Evolutionary conservation across 2,888 invertebrate species (phyloP), one percentile per base, ranked within the genome.

Genomic region (Ischnus inquisitorius): DNA sequence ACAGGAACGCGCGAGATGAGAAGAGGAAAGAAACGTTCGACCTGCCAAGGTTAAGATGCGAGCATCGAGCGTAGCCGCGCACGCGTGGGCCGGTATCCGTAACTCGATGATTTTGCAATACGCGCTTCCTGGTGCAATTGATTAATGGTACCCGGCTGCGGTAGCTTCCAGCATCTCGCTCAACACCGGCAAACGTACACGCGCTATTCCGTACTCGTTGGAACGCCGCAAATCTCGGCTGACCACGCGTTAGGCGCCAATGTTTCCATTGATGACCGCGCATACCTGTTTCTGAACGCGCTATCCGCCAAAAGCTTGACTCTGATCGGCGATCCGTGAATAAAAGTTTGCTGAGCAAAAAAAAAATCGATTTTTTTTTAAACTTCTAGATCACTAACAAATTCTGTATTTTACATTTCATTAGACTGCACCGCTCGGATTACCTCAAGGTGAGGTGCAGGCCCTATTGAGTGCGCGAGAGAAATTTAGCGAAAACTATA

Each of bases 51-150:
- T 90, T 86, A 89, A 82, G 85, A 84, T 60, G 81, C 80, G 80
- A 69, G 81, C 80, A 86, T 88, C 84, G 79, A 80, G 80, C 60
- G 34, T 65, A 76, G 76, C 65, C 22, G 75, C 75, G 65, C 75
- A 39, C 51, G 88, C 86, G 88, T 88, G 86, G 88, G 87, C 85
- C 87, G 87, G 79, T 88, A 88, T 89, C 88, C 87, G 88, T 89
- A 89, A 90, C 90, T 90, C 86, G 87, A 87, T 89, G 90, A 90
- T 90, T 90, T 89, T 89, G 90, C 90, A 91, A 87, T 86, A 84
- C 71, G 69, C 88, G 89, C 88, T 91, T 91, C 90, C 89, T 90
- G 89, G 88, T 90, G 89, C 86, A 83, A 89, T 90, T 91, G 91
- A 91, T 91, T 91, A 90, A 91, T 91, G 89, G 86, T 88, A 80